These are phyloP conservation scores for Epinephelus moara DNA, from an alignment of 2,113 vertebrate genomes.

Conservation along the genomic window DNA sequence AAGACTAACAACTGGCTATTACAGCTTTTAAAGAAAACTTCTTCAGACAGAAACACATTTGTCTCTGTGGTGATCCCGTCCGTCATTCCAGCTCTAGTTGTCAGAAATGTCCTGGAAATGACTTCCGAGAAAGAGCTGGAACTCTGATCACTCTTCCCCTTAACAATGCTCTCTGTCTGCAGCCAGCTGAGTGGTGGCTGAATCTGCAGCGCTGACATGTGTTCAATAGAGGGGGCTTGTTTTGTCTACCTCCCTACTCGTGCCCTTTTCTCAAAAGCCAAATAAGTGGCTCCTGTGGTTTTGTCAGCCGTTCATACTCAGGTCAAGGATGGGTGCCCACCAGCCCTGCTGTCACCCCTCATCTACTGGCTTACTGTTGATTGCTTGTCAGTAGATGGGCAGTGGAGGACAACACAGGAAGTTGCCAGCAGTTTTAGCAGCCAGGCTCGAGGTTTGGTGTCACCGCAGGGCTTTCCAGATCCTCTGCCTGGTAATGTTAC, in stretches of 20 bases:
- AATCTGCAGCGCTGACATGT: constrained; percentile 51
- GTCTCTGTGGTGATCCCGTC: constrained; percentile 3
- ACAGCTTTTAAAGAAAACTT: background rate
- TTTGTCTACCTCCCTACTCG: constrained; percentile 44
- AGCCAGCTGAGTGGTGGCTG: constrained; percentile 31
- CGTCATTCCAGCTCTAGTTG: constrained; percentile 1
- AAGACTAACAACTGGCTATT: background rate
- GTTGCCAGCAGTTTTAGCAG: constrained; percentile 39
- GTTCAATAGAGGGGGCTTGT: constrained; percentile 55
- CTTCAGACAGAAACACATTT: background rate
- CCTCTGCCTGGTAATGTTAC: constrained; percentile 30
- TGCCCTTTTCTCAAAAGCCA: constrained; percentile 61
- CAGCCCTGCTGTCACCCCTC: constrained; percentile 62
- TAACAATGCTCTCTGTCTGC: constrained; percentile 42
- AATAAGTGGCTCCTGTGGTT: constrained; percentile 53
- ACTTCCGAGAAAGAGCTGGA: background rate
- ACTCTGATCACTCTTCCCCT: constrained; percentile 34
- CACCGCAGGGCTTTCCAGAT: constrained; percentile 37
- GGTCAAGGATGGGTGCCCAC: constrained; percentile 67
- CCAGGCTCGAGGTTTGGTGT: constrained; percentile 34
- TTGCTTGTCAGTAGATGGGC: constrained; percentile 54
- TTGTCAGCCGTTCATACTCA: constrained; percentile 65
- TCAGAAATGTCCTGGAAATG: constrained; percentile 21
- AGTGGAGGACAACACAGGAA: constrained; percentile 43
- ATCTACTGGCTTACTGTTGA: constrained; percentile 57